Evolutionary conservation across 2,113 vertebrate species (phyloP), one percentile per base, ranked within the genome.

Genomic region (zebrafish (Danio rerio)): DNA sequence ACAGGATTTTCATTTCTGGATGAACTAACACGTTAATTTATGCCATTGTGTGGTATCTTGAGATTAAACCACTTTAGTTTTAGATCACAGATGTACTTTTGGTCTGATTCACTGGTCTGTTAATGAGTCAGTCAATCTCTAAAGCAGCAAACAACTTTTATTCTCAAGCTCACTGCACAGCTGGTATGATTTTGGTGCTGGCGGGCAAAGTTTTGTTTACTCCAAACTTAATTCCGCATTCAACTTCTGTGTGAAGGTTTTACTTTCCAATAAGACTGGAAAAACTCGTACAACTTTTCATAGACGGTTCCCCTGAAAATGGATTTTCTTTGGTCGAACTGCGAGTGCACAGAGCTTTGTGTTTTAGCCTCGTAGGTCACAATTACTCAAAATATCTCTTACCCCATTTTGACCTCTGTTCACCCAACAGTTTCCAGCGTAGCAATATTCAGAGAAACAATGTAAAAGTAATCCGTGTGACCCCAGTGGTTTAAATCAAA

Each of bases 61-160:
- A 12, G 8, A 20, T 69, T 11, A 9, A 7, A 18, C 9, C 9
- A 58, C 55, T 59, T 59, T n/a, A n/a, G n/a, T n/a, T n/a, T n/a
- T n/a, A n/a, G n/a, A n/a, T n/a, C 56, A 70, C 45, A 70, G 47
- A 50, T 8, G 45, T 50, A 12, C n/a, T 50, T 45, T 45, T 11
- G 47, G 18, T 58, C 4, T 18, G 10, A 21, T 66, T 49, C n/a
- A 61, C 13, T 75, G 73, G 40, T 59, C 40, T 5, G 40, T 74
- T 74, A 58, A 58, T 74, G 55, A 59, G 73, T 45, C 16, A 75
- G 45, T 59, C 7, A 75, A 59, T 18, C 55, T 55, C 42, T 43
- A n/a, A 75, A 75, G 73, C 73, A 21, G 55, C 1, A 75, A 75
- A 20, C 40, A 45, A 15, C 18, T 9, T 6, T 71, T 7, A 52